These are phyloP conservation scores for Mesocricetus auratus DNA, from an alignment of 2,113 vertebrate genomes.

Conservation along the genomic window DNA sequence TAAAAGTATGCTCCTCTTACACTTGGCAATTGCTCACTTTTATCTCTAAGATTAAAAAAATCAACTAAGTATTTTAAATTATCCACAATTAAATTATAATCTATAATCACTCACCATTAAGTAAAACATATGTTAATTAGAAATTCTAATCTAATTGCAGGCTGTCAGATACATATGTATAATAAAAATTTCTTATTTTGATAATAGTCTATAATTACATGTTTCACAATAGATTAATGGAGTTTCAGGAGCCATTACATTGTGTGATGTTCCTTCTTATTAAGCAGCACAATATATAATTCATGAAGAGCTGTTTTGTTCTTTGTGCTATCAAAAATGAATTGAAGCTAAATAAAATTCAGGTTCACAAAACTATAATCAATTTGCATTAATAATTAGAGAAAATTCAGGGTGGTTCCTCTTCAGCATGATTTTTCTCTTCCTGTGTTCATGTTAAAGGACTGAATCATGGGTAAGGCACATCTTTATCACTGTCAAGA, in stretches of 20 bases:
- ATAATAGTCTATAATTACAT: conserved; percentile 78
- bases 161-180: conserved; percentile 74
- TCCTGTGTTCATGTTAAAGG: neutral
- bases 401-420: neutral
- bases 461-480: neutral
- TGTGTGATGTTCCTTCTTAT: conserved; percentile 3
- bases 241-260: conserved; percentile 51
- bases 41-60: conserved; percentile 64
- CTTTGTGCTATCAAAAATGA: conserved; percentile 66
- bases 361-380: conserved; percentile 54
- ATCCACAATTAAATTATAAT: conserved; percentile 81
- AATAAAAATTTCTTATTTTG: conserved; percentile 81
- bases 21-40: conserved; percentile 68
- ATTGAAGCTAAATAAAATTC: conserved; percentile 66
- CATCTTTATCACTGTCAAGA: neutral
- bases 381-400: conserved; percentile 46
- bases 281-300: conserved; percentile 67
- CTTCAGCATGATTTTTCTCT: neutral
- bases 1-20: conserved; percentile 41
- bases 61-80: conserved; percentile 71
- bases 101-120: conserved; percentile 80
- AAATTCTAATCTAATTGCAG: conserved; percentile 78
- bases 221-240: conserved; percentile 79
- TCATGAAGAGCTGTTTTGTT: conserved; percentile 66
- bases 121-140: conserved; percentile 82